Conservation (phyloP, 2,113 vertebrate genomes). For the Tetrao urogallus region DNA sequence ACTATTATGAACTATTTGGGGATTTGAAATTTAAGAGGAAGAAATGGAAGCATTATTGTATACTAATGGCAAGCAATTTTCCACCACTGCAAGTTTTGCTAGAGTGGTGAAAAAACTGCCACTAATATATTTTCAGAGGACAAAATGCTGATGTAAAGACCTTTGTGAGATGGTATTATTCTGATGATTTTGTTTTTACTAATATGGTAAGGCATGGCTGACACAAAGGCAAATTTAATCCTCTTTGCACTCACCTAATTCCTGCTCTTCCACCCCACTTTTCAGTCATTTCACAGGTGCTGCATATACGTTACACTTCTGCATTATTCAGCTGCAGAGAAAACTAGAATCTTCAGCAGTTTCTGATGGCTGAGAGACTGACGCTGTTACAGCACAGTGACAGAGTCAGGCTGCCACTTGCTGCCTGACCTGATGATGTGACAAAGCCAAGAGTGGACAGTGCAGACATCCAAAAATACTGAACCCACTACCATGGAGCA, state of each 20-base stretch:
- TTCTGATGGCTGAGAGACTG: background rate
- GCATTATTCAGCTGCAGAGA: background rate
- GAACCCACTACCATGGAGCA: background rate
- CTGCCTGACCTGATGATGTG: background rate
- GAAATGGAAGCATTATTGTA: slow-evolving; percentile 16
- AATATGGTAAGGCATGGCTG: background rate
- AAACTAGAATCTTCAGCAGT: background rate
- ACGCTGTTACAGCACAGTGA: background rate
- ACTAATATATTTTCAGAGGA: background rate
- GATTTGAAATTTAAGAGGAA: slow-evolving; percentile 4
- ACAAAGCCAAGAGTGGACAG: background rate
- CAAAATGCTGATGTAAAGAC: slow-evolving; percentile 30
- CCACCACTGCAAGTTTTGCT: background rate
- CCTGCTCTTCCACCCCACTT: background rate
- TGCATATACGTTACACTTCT: background rate
- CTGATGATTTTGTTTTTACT: slow-evolving; percentile 5
- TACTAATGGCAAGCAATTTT: slow-evolving; percentile 15
- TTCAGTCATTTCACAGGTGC: background rate
- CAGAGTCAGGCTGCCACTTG: background rate
- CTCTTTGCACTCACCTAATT: background rate
- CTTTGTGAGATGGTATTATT: background rate
- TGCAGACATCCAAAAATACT: background rate
- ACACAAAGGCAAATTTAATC: background rate
- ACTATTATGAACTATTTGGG: slow-evolving; percentile 13
- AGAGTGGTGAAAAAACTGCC: background rate